phyloP scores from a whole-genome alignment of 2,888 invertebrate genomes.

The Pachydiplax longipennis region DNA sequence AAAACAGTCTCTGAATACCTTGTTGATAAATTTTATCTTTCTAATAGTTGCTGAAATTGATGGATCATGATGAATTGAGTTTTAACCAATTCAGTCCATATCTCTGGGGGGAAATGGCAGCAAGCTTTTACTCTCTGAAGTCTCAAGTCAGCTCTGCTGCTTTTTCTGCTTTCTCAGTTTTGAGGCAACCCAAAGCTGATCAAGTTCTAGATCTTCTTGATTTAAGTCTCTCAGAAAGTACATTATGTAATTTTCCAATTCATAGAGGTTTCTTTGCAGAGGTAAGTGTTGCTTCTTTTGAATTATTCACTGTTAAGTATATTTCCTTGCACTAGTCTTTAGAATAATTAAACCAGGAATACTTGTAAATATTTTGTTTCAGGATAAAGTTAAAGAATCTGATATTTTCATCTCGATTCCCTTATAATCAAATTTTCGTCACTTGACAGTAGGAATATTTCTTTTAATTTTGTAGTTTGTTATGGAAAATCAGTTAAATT shows the following conservation, averaged over 20 bases:
- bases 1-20: neutral
- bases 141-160: constrained; percentile 55
- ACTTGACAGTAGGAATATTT: no score
- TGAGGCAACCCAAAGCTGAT: constrained; percentile 75
- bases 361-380: no score
- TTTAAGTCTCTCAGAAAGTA: constrained; percentile 68
- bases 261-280: constrained; percentile 65
- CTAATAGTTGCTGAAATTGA: constrained; percentile 70
- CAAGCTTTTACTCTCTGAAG: constrained; percentile 69
- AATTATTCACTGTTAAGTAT: no score
- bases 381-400: no score
- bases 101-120: constrained; percentile 83
- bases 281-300: constrained; percentile 53
- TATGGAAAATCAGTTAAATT: neutral
- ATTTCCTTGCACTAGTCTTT: no score
- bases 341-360: no score
- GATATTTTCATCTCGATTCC: no score
- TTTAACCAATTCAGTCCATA: constrained; percentile 77
- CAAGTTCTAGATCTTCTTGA: constrained; percentile 78
- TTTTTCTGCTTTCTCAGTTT: constrained; percentile 66
- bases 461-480: neutral
- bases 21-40: constrained; percentile 47
- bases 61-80: constrained; percentile 72
- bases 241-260: constrained; percentile 76
- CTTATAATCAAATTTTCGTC: no score